phyloP scores from a whole-genome alignment of 2,888 invertebrate species.

The Lasioglossum vierecki region DNA sequence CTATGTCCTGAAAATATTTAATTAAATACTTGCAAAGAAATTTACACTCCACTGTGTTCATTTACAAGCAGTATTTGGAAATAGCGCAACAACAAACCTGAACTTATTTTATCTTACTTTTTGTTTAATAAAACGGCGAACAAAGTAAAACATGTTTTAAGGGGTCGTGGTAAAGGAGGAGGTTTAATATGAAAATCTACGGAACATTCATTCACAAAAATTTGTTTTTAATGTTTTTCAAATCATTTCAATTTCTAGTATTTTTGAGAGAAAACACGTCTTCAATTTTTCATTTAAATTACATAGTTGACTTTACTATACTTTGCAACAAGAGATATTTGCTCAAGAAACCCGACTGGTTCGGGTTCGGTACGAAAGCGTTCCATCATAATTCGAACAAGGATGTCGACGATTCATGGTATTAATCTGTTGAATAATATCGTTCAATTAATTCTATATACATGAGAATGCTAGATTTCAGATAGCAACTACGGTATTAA shows the following conservation, averaged over 20 bases:
- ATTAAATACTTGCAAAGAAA: background rate
- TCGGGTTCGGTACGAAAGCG: background rate
- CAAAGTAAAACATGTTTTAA: background rate
- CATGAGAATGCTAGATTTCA: conserved; percentile 3
- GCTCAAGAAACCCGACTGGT: background rate
- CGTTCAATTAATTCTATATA: conserved; percentile 1
- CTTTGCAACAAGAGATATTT: background rate
- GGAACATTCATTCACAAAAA: background rate
- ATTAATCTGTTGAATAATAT: conserved; percentile 19
- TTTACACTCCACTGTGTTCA: background rate
- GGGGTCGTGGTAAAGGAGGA: background rate
- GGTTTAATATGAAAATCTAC: background rate
- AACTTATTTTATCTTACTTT: no score
- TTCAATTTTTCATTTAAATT: no score
- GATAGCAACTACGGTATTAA: conserved; percentile 10
- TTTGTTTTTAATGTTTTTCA: no score
- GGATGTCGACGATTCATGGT: background rate
- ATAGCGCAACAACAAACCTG: background rate
- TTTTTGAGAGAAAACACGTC: background rate
- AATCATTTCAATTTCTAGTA: no score
- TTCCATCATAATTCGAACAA: background rate
- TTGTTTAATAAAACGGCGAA: background rate
- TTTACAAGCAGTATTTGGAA: background rate
- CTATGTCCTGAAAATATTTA: background rate
- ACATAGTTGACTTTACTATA: background rate